These are phyloP conservation scores for Uloborus plumipes DNA, from an alignment of 2,888 invertebrate species.

Conservation along the genomic window DNA sequence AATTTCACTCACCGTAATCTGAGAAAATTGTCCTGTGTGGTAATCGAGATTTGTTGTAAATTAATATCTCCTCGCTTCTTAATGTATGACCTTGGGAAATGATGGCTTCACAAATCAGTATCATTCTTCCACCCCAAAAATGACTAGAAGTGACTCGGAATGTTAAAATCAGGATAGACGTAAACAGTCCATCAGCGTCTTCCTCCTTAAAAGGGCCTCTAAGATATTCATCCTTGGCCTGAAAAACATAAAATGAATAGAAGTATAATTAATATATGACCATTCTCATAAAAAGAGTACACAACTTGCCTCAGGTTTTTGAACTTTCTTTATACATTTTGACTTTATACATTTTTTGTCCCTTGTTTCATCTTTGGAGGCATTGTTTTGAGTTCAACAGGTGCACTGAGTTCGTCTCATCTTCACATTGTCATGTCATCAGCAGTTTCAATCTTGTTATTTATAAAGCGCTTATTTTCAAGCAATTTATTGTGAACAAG, in stretches of 20 bases:
- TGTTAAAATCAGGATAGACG: slow-evolving; percentile 24
- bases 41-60: slow-evolving; percentile 31
- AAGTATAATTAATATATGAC: no score
- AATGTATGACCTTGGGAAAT: slow-evolving; percentile 63
- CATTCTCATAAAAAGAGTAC: no score
- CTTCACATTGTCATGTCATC: no score
- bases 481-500: no score
- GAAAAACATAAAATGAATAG: not conserved
- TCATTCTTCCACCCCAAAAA: slow-evolving; percentile 57
- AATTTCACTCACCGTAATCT: slow-evolving; percentile 25
- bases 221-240: slow-evolving; percentile 37
- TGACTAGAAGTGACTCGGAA: slow-evolving; percentile 45
- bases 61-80: slow-evolving; percentile 48
- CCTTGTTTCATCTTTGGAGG: no score
- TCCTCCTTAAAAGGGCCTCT: slow-evolving; percentile 14
- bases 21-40: slow-evolving; percentile 18
- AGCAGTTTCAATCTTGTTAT: no score
- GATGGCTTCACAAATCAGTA: slow-evolving; percentile 62
- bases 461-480: no score
- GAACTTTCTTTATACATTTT: no score
- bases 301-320: no score
- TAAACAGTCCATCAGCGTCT: slow-evolving; percentile 43
- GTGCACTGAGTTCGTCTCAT: no score
- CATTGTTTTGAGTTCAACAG: no score
- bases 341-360: no score